phyloP scores from a whole-genome alignment of 2,113 vertebrate genomes.

The Podarcis raffonei region DNA sequence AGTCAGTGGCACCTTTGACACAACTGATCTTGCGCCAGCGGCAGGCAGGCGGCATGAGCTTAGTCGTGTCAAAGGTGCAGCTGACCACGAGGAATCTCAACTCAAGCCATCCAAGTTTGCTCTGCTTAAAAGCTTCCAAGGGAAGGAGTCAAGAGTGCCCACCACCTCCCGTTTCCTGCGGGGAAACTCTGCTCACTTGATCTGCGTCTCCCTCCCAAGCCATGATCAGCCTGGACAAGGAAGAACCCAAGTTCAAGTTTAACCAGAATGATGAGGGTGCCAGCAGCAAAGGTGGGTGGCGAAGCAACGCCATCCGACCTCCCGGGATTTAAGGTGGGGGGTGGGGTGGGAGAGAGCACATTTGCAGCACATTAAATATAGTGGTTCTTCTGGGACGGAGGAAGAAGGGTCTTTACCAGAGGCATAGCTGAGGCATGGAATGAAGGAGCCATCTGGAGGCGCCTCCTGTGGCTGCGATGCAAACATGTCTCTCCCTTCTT shows the following conservation, averaged over 20 bases:
- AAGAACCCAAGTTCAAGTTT: slow-evolving; percentile 88
- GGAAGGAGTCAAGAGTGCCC: no score
- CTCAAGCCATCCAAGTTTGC: no score
- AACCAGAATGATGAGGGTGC: slow-evolving; percentile 75
- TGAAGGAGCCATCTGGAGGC: not conserved
- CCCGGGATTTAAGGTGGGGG: not conserved
- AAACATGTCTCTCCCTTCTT: not conserved
- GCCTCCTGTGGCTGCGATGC: not conserved
- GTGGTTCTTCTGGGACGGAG: not conserved
- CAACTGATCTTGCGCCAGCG: no score
- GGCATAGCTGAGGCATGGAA: not conserved
- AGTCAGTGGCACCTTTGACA: no score
- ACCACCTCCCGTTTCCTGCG: no score
- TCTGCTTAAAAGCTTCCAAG: no score
- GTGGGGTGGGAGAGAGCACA: not conserved
- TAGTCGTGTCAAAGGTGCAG: no score
- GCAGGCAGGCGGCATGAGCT: no score
- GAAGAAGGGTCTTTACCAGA: not conserved
- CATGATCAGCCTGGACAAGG: slow-evolving; percentile 81
- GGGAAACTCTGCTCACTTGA: no score
- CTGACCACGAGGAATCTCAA: no score
- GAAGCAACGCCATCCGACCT: not conserved
- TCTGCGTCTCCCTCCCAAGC: slow-evolving; percentile 24
- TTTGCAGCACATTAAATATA: slow-evolving; percentile 1
- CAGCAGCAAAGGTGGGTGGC: slow-evolving; percentile 77